A percentile compares a stretch with the other conserved stretches of the same genome.
Evolutionary conservation across 1,140 invertebrate species (phyloP).

Genomic region (Drosophila orena): DNA sequence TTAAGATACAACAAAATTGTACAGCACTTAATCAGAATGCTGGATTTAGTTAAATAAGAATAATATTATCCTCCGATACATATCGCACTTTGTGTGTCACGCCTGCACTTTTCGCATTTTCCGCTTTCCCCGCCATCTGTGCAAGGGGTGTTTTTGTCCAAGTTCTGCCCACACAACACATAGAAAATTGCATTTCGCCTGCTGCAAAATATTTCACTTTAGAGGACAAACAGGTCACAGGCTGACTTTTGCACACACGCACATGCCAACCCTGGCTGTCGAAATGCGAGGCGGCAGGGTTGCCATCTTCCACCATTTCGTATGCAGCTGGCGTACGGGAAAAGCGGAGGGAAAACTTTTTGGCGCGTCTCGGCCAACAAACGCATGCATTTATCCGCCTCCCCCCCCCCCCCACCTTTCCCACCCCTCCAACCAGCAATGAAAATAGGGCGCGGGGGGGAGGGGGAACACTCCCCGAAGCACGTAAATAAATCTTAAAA

Average conservation of each 20-base stretch:
- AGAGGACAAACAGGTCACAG: conserved; percentile 84
- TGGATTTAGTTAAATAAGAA: neutral
- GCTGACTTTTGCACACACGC: conserved; percentile 71
- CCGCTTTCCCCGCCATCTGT: neutral
- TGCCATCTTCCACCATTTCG: conserved; percentile 50
- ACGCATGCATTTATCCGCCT: conserved; percentile 71
- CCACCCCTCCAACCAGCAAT: no score
- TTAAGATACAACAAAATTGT: no score
- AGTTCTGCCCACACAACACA: conserved; percentile 52
- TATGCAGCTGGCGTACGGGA: conserved; percentile 70
- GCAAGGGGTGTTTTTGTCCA: neutral
- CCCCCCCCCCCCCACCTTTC: neutral
- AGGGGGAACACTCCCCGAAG: conserved; percentile 47
- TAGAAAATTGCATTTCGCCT: conserved; percentile 75
- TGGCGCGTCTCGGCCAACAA: conserved; percentile 76
- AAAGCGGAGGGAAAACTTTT: conserved; percentile 57
- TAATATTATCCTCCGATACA: neutral
- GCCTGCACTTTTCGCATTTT: conserved; percentile 7
- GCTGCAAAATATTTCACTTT: conserved; percentile 83
- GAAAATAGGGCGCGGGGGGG: neutral
- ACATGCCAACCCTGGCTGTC: conserved; percentile 26
- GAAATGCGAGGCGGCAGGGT: conserved; percentile 5
- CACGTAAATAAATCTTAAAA: conserved; percentile 84
- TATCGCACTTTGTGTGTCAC: neutral
- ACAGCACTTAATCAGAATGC: no score